These are phyloP conservation scores for Himalopsyche phryganea DNA, from an alignment of 1,140 invertebrate species.

Conservation along the genomic window DNA sequence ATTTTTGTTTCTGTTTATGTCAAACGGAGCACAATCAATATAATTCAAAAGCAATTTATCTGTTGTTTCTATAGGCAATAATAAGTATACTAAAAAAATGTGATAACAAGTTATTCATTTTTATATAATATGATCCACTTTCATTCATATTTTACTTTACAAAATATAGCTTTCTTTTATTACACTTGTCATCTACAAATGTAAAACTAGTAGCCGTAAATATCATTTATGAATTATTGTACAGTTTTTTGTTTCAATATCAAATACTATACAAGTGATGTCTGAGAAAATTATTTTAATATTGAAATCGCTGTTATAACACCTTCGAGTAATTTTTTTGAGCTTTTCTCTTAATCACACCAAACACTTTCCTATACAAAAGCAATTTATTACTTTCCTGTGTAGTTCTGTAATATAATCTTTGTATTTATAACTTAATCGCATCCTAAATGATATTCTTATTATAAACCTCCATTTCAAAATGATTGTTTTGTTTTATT, in stretches of 20 bases:
- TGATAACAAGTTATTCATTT: neutral
- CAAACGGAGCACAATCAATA: too few species aligned
- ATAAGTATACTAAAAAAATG: neutral
- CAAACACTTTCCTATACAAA: conserved; percentile 30
- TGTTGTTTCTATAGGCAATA: too few species aligned
- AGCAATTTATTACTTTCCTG: conserved; percentile 27
- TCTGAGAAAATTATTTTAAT: too few species aligned
- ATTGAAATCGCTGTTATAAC: too few species aligned
- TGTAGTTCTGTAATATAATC: conserved; percentile 33
- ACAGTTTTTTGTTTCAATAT: neutral
- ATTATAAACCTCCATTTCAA: conserved; percentile 32
- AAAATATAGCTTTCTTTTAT: too few species aligned
- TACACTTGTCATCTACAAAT: too few species aligned
- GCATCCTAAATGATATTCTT: conserved; percentile 32
- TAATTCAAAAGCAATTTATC: too few species aligned
- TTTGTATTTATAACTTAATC: conserved; percentile 34
- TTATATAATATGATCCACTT: too few species aligned
- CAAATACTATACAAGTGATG: neutral
- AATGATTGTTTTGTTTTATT: conserved; percentile 21
- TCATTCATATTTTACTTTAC: too few species aligned
- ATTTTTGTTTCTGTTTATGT: too few species aligned
- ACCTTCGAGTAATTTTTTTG: neutral
- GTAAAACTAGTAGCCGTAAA: too few species aligned
- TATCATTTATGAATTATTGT: neutral
- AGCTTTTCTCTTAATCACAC: conserved; percentile 1